Base-by-base conservation (phyloP, 2,797 vertebrate genomes). In the Phoxinus dragarum region DNA sequence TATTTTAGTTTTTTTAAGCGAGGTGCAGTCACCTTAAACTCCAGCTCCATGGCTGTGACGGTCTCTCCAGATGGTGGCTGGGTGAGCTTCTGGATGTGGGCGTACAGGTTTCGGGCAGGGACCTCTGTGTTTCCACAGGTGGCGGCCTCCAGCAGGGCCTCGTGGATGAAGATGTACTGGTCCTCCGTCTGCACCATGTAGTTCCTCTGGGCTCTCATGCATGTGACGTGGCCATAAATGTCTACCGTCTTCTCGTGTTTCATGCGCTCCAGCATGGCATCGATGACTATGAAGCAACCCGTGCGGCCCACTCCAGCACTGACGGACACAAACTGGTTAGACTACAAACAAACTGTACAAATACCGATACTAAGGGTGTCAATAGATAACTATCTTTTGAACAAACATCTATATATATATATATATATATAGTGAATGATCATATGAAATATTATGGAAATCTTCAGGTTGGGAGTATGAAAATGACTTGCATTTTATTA, bases 181-280 rank as follows among this genome's bases (percentile, higher is more conserved):
- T 99, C 98, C 93, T 99, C 97, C 0, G 98, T 99, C 94, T 99
- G 98, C 74, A 99, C 98, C 98, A 99, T 99, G 93, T 99, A 99
- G 95, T 99, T 99, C 86, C 98, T 95, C 94, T 99, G 98, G 0
- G 98, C 95, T 19, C 98, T 96, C 97, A 99, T 98, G 92, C 97
- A 98, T 0, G 98, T 99, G 93, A 99, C 98, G 0, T 99, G 97
- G 72, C 98, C 98, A 0, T 99, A 99, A 92, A 98, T 96, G 94
- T 99, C 98, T 61, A 98, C 98, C 0, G 97, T 96, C 91, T 98
- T 98, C 93, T 99, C 98, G 0, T 98, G 97, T 67, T 97, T 98
- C 95, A 99, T 97, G 82, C 98, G 94, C 93, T 99, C 98, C 90
- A 99, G 94, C 98, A 99, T 99, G 90, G 98, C 97, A 0, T 98